Base-by-base conservation (phyloP, 2,888 invertebrate genomes). In the Acholoe squamosa region DNA sequence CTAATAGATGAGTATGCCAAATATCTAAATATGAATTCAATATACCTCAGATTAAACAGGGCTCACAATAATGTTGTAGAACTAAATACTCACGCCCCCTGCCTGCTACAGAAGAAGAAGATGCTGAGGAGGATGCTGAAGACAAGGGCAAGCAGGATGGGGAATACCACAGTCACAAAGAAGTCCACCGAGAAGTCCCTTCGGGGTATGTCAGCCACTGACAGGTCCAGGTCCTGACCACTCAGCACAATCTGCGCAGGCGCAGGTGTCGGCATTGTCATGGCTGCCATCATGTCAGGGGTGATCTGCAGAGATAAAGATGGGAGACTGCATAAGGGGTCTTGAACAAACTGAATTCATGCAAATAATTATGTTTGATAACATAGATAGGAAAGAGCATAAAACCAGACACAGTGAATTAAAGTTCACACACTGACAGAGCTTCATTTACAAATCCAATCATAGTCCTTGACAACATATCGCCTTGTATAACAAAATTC, bases 61-160 rank as follows among this genome's bases (percentile, higher is more conserved):
- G 12, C 10, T 54, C n/a, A n/a, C 12, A 14, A 14, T 54, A 54
- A 19, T 54, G 54, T 10, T 10, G 54, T 19, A 54, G 10, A 54
- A 54, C 54, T 10, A n/a, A 16, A 10, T 90, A 90, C 90, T 90
- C n/a, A 90, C 90, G 77, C 31, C 19, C 90, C 90, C 77, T 90
- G 77, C 5, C 90, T 0, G 33, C 54, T 34, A 34, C 80, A 77
- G 80, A 90, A 90, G 80, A 90, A 56, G 80, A 90, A 71, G 56
- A 76, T 28, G 56, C 80, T 80, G 33, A 90, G 90, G 16, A 90
- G 34, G 52, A 90, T 43, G 25, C 71, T 34, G 80, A 90, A 22
- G 52, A 90, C 90, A 7, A 80, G 54, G 19, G 80, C 90, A 54
- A 90, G 80, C 34, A 90, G 54, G 52, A 71, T 76, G 80, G 90